Percentiles rank a stretch among this genome's conserved stretches.
These are phyloP conservation scores for Ephydatia muelleri DNA, from an alignment of 37 sponge, comb jelly and placozoan species.

Conservation along the genomic window DNA sequence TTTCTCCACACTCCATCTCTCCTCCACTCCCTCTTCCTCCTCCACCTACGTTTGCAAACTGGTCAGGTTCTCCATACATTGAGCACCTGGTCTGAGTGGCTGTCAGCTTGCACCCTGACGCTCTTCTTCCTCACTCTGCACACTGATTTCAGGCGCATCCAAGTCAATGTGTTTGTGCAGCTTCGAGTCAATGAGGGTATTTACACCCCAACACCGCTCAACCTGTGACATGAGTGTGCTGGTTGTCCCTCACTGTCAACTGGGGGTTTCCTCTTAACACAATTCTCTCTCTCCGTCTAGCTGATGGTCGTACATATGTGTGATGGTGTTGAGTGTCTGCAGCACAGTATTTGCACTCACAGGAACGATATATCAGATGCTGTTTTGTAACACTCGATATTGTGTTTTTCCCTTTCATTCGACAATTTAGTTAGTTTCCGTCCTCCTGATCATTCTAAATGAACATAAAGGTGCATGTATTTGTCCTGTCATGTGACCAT, in stretches of 20 bases:
- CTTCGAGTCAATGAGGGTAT: neutral
- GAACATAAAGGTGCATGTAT: too few species aligned
- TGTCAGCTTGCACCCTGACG: conserved; percentile 5
- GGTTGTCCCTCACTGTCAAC: neutral
- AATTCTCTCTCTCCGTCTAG: neutral
- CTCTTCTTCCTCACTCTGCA: conserved; percentile 70
- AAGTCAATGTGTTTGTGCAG: conserved; percentile 29
- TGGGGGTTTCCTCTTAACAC: neutral
- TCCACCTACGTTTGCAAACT: too few species aligned
- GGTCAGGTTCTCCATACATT: conserved; percentile 36
- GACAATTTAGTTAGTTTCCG: too few species aligned
- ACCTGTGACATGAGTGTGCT: neutral
- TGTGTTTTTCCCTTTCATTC: too few species aligned
- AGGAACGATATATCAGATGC: neutral
- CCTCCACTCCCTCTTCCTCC: too few species aligned
- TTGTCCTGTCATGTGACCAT: too few species aligned
- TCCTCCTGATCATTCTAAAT: too few species aligned
- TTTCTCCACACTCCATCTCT: too few species aligned
- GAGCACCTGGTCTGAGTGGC: conserved; percentile 64
- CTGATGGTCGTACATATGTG: neutral
- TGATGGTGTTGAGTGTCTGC: too few species aligned
- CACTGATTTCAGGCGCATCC: conserved; percentile 55
- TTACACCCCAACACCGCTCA: neutral
- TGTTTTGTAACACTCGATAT: too few species aligned
- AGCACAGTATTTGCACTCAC: neutral